Percentiles rank a stretch among this genome's conserved stretches.
phyloP scores from a whole-genome alignment of 2,797 vertebrate species.

The Hyperoplus lanceolatus region DNA sequence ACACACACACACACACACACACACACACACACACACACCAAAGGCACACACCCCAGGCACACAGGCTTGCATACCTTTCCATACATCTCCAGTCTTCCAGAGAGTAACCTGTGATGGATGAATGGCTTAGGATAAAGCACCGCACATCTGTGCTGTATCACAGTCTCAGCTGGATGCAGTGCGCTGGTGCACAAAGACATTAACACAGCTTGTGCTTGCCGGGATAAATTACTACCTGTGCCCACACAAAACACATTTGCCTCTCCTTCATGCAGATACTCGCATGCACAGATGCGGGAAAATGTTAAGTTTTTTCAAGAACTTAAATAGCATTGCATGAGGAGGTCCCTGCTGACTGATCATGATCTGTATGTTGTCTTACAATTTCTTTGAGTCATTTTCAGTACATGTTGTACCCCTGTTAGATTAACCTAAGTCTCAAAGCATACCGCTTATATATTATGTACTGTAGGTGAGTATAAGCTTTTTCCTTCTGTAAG shows the following conservation, averaged over 20 bases:
- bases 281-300: constrained; percentile 17
- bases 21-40: neutral
- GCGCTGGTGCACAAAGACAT: constrained; percentile 59
- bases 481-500: constrained; percentile 19
- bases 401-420: neutral
- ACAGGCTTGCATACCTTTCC: neutral
- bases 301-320: neutral
- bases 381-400: constrained; percentile 18
- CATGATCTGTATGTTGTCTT: neutral
- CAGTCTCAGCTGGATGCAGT: constrained; percentile 60
- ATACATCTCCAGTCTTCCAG: constrained; percentile 51
- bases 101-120: constrained; percentile 60
- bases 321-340: neutral
- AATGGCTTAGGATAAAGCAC: constrained; percentile 55
- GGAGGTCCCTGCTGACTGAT: constrained; percentile 15
- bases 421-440: neutral
- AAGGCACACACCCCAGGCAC: neutral
- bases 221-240: constrained; percentile 64
- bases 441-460: neutral
- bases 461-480: constrained; percentile 10
- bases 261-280: constrained; percentile 17
- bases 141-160: constrained; percentile 65
- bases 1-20: neutral
- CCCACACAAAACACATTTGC: constrained; percentile 29
- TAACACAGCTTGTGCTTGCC: constrained; percentile 65